phyloP scores from a whole-genome alignment of 1,140 invertebrate genomes.

The Eurosta solidaginis region DNA sequence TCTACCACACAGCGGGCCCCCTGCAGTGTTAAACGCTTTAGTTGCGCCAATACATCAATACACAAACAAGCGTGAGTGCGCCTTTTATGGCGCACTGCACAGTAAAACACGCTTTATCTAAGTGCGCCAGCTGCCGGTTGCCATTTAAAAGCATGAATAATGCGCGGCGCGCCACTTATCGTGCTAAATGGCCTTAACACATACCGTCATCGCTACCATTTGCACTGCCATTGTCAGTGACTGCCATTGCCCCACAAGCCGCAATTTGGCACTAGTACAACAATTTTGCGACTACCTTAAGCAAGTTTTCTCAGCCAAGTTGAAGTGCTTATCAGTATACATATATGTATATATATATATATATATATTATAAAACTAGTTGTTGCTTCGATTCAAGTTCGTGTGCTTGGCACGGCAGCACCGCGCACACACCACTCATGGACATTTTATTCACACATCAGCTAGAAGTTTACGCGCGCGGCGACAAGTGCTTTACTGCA shows the following conservation, averaged over 20 bases:
- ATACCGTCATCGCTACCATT: background rate
- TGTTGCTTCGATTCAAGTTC: slow-evolving; percentile 30
- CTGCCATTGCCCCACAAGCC: background rate
- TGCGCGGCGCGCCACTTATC: background rate
- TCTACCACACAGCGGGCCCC: background rate
- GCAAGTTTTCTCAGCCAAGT: slow-evolving; percentile 34
- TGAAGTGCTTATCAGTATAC: slow-evolving; percentile 31
- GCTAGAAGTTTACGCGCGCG: no score
- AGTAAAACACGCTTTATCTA: no score
- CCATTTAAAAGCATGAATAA: no score
- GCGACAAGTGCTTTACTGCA: background rate
- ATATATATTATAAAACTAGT: no score
- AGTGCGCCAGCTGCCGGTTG: no score
- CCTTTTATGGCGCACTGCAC: no score
- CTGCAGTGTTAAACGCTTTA: background rate
- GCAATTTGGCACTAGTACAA: background rate
- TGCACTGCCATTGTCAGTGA: no score
- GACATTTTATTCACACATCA: no score
- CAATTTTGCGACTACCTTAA: background rate
- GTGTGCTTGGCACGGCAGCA: slow-evolving; percentile 13
- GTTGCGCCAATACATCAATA: background rate
- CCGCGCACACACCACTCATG: background rate
- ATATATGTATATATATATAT: no score
- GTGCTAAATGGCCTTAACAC: background rate
- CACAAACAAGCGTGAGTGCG: no score